Conservation (phyloP, 2,888 invertebrate genomes). For the Rhagonycha lutea region DNA sequence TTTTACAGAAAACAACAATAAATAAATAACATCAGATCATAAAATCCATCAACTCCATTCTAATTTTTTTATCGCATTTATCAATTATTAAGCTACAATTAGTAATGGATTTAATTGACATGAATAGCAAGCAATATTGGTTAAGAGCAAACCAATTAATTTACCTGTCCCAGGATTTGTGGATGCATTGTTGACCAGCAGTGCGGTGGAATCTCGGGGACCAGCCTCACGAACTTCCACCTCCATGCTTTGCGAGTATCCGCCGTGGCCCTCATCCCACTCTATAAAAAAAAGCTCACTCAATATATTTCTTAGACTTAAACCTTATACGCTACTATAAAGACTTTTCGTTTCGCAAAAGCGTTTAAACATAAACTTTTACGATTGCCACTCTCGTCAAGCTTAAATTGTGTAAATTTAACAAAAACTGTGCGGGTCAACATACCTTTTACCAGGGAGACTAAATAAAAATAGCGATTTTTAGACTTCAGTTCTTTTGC, state of each 20-base stretch:
- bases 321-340: background rate
- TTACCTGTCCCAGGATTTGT: slow-evolving; percentile 47
- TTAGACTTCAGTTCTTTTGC: background rate
- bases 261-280: slow-evolving; percentile 54
- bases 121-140: background rate
- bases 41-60: too few species aligned
- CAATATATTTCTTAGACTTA: background rate
- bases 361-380: background rate
- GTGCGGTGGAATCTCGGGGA: slow-evolving; percentile 44
- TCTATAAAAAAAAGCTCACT: slow-evolving; percentile 40
- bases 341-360: background rate
- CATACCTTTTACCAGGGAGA: background rate
- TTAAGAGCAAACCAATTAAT: slow-evolving; percentile 4
- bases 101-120: background rate
- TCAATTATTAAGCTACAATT: background rate
- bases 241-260: slow-evolving; percentile 52
- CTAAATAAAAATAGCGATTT: background rate
- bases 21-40: too few species aligned
- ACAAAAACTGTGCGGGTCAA: background rate
- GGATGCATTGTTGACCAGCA: slow-evolving; percentile 50
- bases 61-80: background rate
- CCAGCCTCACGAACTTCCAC: slow-evolving; percentile 52
- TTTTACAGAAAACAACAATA: background rate
- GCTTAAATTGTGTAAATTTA: background rate
- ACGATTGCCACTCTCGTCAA: background rate